Evolutionary conservation across 2,113 vertebrate genomes (phyloP), one percentile per base, ranked within the genome.

Genomic region (Protobothrops flavoviridis): DNA sequence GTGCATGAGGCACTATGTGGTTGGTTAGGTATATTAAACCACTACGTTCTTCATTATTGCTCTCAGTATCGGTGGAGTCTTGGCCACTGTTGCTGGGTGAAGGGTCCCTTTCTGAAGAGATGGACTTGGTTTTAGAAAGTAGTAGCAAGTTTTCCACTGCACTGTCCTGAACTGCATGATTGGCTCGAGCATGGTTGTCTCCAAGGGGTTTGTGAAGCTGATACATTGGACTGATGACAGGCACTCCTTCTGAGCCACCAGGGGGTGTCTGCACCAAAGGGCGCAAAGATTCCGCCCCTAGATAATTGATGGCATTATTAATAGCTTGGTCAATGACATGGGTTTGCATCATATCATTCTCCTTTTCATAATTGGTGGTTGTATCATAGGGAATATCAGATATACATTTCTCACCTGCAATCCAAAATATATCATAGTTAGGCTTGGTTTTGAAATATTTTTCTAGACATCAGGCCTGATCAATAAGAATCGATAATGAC

Each of bases 301-400:
- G 97, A 97, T 99, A 99, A 94, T 98, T 99, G 97, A 99, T 99
- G 96, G 99, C 99, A 0, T 99, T 99, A 97, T 99, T 99, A 97
- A 99, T 99, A 97, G 99, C 99, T 97, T 99, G 99, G 97, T 99
- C 99, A 17, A 99, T 99, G 93, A 99, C 99, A 0, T 99, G 99
- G 0, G 99, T 99, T 96, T 99, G 99, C 98, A 99, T 99, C 92
- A 99, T 97, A 85, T 99, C 99, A 0, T 97, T 98, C 89, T 98
- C 98, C 95, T 98, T 98, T 96, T 98, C 98, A 1, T 97, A 98
- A 96, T 95, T 98, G 57, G 97, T 53, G 50, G 97, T 97, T 85
- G 97, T 96, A 39, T 99, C 99, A 0, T 98, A 99, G 7, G 99
- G 98, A 90, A 99, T 96, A 90, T 99, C 99, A 0, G 98, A 97